Percentiles rank a stretch among this genome's conserved stretches.
phyloP scores from a whole-genome alignment of 2,888 invertebrate species.

The Dromius quadrimaculatus region DNA sequence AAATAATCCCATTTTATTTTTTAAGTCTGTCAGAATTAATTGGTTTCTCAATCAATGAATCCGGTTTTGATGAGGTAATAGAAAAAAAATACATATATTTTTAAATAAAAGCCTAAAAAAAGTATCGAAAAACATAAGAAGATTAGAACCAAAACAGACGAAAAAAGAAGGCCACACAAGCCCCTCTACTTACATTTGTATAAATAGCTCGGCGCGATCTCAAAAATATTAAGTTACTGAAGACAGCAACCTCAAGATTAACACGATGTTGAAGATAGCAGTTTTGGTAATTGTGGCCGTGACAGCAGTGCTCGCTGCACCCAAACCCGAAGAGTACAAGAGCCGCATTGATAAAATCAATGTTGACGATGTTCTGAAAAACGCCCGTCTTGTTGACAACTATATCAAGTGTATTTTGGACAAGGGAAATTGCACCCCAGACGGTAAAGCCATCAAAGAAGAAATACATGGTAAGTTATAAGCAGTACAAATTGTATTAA shows the following conservation, averaged over 20 bases:
- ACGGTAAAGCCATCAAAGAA: slow-evolving; percentile 70
- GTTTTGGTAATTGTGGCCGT: slow-evolving; percentile 53
- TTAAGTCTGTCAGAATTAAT: slow-evolving; percentile 9
- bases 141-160: slow-evolving; percentile 20
- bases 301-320: slow-evolving; percentile 51
- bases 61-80: slow-evolving; percentile 31
- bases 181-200: not conserved
- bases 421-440: slow-evolving; percentile 76
- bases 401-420: slow-evolving; percentile 70
- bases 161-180: slow-evolving; percentile 25
- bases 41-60: slow-evolving; percentile 17
- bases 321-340: slow-evolving; percentile 66
- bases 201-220: no score
- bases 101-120: slow-evolving; percentile 17
- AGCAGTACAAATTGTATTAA: no score
- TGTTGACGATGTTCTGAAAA: slow-evolving; percentile 75
- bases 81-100: slow-evolving; percentile 18
- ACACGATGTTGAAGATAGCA: slow-evolving; percentile 56
- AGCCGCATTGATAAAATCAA: slow-evolving; percentile 79
- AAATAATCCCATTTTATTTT: slow-evolving; percentile 5
- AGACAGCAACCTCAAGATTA: no score
- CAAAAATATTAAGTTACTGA: no score
- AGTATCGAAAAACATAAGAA: slow-evolving; percentile 9
- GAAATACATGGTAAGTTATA: not conserved
- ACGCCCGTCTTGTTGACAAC: slow-evolving; percentile 71